Conservation (phyloP, 2,888 invertebrate genomes). For the Lacanobia oleracea region DNA sequence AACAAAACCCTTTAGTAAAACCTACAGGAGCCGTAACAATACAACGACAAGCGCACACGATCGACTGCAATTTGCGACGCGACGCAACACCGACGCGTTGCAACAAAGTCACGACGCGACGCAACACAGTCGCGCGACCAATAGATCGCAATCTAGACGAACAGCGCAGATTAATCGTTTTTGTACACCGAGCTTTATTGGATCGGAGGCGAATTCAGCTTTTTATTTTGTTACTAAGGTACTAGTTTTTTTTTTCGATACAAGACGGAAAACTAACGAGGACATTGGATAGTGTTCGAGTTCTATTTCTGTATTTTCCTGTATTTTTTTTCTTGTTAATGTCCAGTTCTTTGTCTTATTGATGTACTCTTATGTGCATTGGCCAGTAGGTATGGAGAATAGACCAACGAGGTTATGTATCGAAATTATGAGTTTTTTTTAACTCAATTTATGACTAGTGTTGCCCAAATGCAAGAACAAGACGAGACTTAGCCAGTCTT, state of each 20-base stretch:
- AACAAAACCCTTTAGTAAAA: conserved; percentile 15
- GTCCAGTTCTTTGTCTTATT: too few relatives aligned
- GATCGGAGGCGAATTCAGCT: conserved; percentile 35
- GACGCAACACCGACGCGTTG: conserved; percentile 40
- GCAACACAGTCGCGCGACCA: conserved; percentile 63
- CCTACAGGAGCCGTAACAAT: conserved; percentile 29
- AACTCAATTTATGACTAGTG: too few relatives aligned
- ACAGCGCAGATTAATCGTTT: conserved; percentile 65
- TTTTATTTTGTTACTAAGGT: conserved; percentile 25
- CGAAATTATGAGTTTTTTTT: too few relatives aligned
- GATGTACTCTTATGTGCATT: too few relatives aligned
- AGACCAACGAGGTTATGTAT: too few relatives aligned
- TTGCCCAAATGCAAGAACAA: too few relatives aligned
- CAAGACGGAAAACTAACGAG: conserved; percentile 4
- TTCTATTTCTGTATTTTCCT: neutral
- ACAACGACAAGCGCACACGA: conserved; percentile 28
- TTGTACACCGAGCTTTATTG: conserved; percentile 54
- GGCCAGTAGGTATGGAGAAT: too few relatives aligned
- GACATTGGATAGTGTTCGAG: conserved; percentile 2
- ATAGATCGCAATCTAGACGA: conserved; percentile 65
- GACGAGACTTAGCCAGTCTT: too few relatives aligned
- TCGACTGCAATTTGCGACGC: conserved; percentile 68
- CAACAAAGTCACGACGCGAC: conserved; percentile 60
- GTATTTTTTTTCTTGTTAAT: too few relatives aligned
- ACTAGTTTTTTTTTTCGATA: conserved; percentile 15